These are phyloP conservation scores for Dasypus novemcinctus DNA, from an alignment of 2,113 vertebrate species.

Conservation along the genomic window DNA sequence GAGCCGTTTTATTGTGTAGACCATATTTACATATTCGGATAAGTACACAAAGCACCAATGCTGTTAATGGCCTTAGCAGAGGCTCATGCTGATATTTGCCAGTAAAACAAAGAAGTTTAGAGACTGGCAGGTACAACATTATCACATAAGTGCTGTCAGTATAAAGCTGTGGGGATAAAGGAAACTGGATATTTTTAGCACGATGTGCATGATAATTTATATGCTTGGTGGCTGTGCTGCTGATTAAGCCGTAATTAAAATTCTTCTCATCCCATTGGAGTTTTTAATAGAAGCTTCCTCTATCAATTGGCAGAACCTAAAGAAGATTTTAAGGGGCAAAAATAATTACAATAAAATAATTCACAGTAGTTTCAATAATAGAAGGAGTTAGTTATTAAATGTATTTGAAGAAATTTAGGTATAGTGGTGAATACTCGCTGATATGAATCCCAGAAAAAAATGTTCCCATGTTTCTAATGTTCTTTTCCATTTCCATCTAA, in stretches of 20 bases:
- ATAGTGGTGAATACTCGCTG: constrained; percentile 88
- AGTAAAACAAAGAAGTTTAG: constrained; percentile 87
- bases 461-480: constrained; percentile 80
- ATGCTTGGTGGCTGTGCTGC: constrained; percentile 99
- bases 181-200: constrained; percentile 98
- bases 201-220: constrained; percentile 99
- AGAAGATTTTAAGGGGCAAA: constrained; percentile 86
- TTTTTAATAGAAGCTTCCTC: constrained; percentile 89
- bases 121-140: constrained; percentile 94
- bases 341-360: constrained; percentile 88
- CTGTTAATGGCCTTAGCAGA: constrained; percentile 92
- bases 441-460: constrained; percentile 85
- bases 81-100: constrained; percentile 91
- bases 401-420: constrained; percentile 90
- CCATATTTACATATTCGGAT: constrained; percentile 97
- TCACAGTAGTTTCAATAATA: constrained; percentile 88
- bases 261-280: constrained; percentile 94
- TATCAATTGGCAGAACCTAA: constrained; percentile 91
- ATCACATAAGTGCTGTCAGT: constrained; percentile 96
- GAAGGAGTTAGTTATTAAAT: constrained; percentile 92
- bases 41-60: constrained; percentile 97
- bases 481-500: constrained; percentile 84
- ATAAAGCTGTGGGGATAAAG: constrained; percentile 92
- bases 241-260: constrained; percentile 99
- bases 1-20: constrained; percentile 97